Evolutionary conservation across 2,888 invertebrate species (phyloP).

Genomic region (Hololepta plana): DNA sequence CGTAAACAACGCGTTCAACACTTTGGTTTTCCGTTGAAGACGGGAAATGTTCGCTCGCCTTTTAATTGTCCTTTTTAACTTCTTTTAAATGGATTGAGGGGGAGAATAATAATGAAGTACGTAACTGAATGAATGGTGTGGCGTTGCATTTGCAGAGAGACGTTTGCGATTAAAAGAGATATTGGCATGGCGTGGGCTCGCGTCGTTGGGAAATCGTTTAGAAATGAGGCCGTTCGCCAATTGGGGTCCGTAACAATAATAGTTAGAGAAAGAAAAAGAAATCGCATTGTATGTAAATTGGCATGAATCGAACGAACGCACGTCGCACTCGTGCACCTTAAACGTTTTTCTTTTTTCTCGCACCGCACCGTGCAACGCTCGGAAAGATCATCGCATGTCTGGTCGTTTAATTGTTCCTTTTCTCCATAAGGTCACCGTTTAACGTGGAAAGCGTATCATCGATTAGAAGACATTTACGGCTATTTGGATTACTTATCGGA

Average conservation of each 20-base stretch:
- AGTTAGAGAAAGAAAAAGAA: conserved; percentile 3
- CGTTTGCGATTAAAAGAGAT: conserved; percentile 14
- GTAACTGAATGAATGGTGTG: no score
- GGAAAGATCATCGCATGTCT: neutral
- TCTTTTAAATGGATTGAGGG: no score
- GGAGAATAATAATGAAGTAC: no score
- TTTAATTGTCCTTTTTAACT: no score
- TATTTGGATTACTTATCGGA: conserved; percentile 54
- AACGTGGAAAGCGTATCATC: conserved; percentile 65
- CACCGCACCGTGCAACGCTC: neutral
- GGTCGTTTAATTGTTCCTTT: neutral
- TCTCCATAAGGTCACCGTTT: conserved; percentile 41
- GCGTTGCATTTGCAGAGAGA: conserved; percentile 13
- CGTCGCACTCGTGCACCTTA: neutral
- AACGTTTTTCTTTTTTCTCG: neutral
- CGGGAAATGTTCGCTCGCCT: no score
- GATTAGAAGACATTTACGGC: conserved; percentile 45
- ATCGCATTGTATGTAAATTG: conserved; percentile 10
- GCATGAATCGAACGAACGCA: no score
- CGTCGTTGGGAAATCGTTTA: conserved; percentile 34
- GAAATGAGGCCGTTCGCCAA: conserved; percentile 40
- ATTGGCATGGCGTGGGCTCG: conserved; percentile 15
- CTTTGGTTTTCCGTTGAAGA: no score
- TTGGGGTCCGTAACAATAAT: conserved; percentile 40
- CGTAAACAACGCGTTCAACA: no score